Percentiles rank a stretch among this genome's conserved stretches.
Conservation (phyloP, 2,888 invertebrate species). For the Agapetus fuscipes region DNA sequence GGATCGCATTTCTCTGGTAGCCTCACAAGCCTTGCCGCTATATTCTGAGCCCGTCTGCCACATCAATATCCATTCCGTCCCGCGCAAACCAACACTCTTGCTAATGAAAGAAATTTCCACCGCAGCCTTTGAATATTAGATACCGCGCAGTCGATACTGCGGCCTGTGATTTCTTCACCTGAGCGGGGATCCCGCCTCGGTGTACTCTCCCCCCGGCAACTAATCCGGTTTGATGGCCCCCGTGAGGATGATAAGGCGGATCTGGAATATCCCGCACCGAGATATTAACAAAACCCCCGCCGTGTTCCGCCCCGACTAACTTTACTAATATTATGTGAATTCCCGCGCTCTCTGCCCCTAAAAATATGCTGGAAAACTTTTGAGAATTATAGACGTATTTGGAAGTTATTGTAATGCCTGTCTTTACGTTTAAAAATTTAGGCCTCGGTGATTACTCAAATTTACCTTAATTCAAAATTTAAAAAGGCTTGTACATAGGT, state of each 20-base stretch:
- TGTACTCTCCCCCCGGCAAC: slow-evolving; percentile 3
- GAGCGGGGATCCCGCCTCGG: slow-evolving; percentile 1
- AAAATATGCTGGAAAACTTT: slow-evolving; percentile 1
- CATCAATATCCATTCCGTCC: slow-evolving; percentile 16
- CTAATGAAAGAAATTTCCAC: slow-evolving; percentile 16
- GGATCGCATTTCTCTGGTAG: no score
- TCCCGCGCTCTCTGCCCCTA: not conserved
- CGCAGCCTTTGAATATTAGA: slow-evolving; percentile 14
- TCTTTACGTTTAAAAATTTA: no score
- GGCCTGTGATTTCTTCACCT: slow-evolving; percentile 5
- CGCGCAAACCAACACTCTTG: slow-evolving; percentile 7
- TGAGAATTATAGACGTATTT: no score
- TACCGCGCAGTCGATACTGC: slow-evolving; percentile 5
- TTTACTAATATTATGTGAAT: not conserved
- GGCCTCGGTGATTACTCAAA: no score
- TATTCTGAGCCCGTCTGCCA: slow-evolving; percentile 2
- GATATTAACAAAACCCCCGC: no score
- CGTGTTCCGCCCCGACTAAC: not conserved
- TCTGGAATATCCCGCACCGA: slow-evolving; percentile 1
- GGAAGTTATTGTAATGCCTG: no score
- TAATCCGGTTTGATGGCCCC: slow-evolving; percentile 18
- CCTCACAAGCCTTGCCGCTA: no score
- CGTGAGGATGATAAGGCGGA: slow-evolving; percentile 14
- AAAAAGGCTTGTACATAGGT: no score
- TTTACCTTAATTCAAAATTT: no score